Evolutionary conservation across 1,140 invertebrate species (phyloP).

Genomic region (Heliothis virescens): DNA sequence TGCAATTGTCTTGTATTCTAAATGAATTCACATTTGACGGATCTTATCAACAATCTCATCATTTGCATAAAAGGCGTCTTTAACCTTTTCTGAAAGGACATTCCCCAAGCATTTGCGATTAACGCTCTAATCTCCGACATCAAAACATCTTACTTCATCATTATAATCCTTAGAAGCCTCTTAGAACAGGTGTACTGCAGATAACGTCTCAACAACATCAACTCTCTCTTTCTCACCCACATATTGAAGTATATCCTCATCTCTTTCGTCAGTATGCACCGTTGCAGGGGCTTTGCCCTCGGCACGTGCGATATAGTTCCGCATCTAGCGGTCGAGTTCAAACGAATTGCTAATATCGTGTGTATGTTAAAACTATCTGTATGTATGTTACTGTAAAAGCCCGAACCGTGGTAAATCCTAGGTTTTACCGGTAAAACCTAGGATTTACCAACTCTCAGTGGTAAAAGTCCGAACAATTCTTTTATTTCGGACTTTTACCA

Average conservation of each 20-base stretch:
- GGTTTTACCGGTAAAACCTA: too few species aligned
- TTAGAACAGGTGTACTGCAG: constrained; percentile 33
- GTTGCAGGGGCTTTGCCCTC: constrained; percentile 51
- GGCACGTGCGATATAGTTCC: constrained; percentile 47
- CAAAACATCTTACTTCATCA: constrained; percentile 1
- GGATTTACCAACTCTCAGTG: too few species aligned
- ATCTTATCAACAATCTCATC: too few species aligned
- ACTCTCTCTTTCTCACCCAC: constrained; percentile 5
- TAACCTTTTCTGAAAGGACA: too few species aligned
- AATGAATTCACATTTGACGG: too few species aligned
- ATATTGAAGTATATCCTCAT: background rate
- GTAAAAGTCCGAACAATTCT: too few species aligned
- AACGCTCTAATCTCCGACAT: background rate
- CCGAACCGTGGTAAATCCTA: too few species aligned
- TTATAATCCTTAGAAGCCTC: constrained; percentile 4
- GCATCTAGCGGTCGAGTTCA: constrained; percentile 16
- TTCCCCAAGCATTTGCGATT: background rate
- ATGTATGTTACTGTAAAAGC: too few species aligned
- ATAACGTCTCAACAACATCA: constrained; percentile 30
- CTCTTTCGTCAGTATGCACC: constrained; percentile 27
- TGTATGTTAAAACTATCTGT: background rate
- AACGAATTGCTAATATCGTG: constrained; percentile 9
- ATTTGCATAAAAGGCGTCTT: too few species aligned
- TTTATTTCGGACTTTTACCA: too few species aligned
- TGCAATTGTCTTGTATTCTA: too few species aligned